Base-by-base conservation (phyloP, 2,888 invertebrate genomes). In the Megalurothrips usitatus region DNA sequence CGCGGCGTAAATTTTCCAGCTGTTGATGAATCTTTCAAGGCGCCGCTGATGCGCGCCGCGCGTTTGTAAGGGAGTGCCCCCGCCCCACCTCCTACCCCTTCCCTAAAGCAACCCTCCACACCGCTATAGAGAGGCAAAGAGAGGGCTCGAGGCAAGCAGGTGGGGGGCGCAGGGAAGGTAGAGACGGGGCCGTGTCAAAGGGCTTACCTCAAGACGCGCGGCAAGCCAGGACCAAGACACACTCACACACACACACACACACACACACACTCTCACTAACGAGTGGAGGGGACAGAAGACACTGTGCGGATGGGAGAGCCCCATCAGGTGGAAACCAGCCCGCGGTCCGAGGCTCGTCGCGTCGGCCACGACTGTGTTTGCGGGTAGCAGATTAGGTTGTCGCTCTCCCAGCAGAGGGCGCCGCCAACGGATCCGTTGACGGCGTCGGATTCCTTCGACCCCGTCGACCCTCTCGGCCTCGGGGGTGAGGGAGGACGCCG, bases 1-100 rank as follows among this genome's bases (percentile, higher is more conserved):
- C 11, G 68, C 23, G 0, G 68, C 23, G 68, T 68, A 68, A 68
- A 68, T 68, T 68, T 68, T 68, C 68, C 68, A 68, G 23, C 23
- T 68, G 68, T 68, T 68, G 68, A 68, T 68, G 68, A 68, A 68
- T 68, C 68, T 68, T 68, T 68, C 23, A 68, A 23, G 68, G 23
- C 68, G 23, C 11, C 68, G 68, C 68, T 68, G 68, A 68, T 68
- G 68, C 68, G 68, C 34, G 34, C 34, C 34, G 34, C 34, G 34
- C 34, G 34, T 43, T 43, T 43, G 34, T 43, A 43, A 43, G 34
- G 34, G 34, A 6, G 6, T 58, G 17, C 58, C 11, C 58, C 58
- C 58, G 6, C 58, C 34, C 34, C 34, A 2, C 34, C 34, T 6
- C 34, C 34, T 6, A 2, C 34, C 34, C 34, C n/a, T n/a, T n/a